Percentiles rank a stretch among this genome's conserved stretches.
These are phyloP conservation scores for Crotalus viridis DNA, from an alignment of 2,113 vertebrate species.

Conservation along the genomic window DNA sequence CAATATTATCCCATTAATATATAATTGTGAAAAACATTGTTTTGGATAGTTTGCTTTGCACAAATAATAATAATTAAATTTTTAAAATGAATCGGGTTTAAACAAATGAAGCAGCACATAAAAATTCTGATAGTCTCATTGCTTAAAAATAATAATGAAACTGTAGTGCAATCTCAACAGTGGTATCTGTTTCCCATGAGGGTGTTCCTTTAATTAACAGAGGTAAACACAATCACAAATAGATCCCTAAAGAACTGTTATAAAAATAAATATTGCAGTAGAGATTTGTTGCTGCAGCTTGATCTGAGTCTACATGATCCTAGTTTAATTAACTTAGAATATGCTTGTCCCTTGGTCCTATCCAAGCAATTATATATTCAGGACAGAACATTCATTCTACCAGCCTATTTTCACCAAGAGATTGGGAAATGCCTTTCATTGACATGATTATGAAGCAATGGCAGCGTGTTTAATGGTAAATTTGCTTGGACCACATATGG, in stretches of 20 bases:
- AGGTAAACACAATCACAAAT: slow-evolving; percentile 24
- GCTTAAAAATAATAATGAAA: slow-evolving; percentile 8
- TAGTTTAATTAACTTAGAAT: not conserved
- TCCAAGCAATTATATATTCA: not conserved
- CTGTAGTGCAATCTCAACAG: not conserved
- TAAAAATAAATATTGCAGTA: slow-evolving; percentile 1
- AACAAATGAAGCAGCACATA: not conserved
- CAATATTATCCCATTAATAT: slow-evolving; percentile 35
- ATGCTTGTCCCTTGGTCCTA: not conserved
- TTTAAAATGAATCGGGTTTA: not conserved
- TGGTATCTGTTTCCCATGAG: not conserved
- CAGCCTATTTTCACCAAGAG: not conserved
- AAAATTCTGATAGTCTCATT: not conserved
- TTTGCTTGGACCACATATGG: not conserved
- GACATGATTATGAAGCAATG: not conserved
- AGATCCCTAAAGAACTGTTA: not conserved
- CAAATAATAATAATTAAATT: not conserved
- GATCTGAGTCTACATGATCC: not conserved
- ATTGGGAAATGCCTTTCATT: not conserved
- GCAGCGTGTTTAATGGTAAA: not conserved
- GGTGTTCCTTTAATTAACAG: not conserved
- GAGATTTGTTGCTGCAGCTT: not conserved
- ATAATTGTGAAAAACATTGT: slow-evolving; percentile 25
- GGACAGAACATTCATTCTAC: not conserved
- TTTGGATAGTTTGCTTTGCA: not conserved